Conservation (phyloP, 2,888 invertebrate genomes). For the Neoaliturus tenellus region DNA sequence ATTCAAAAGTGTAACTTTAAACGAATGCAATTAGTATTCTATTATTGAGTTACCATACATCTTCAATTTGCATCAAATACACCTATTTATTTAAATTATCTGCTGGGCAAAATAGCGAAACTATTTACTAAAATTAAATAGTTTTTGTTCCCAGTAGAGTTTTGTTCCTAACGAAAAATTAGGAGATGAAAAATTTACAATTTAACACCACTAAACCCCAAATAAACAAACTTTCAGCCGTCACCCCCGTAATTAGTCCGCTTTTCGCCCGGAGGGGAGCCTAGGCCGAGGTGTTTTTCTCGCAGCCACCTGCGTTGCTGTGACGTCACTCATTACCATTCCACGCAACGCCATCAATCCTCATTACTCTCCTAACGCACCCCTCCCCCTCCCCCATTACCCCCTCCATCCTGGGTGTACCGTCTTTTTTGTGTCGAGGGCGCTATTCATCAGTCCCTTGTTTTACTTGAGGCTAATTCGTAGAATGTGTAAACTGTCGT, state of each 20-base stretch:
- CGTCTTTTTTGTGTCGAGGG: conserved; percentile 26
- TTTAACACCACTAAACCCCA: too few relatives aligned
- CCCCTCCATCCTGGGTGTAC: not conserved
- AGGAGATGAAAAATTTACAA: too few relatives aligned
- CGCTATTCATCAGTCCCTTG: conserved; percentile 10
- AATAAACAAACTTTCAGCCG: not conserved
- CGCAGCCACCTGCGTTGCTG: not conserved
- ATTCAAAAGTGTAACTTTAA: too few relatives aligned
- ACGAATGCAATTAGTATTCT: too few relatives aligned
- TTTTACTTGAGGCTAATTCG: not conserved
- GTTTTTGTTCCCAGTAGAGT: too few relatives aligned
- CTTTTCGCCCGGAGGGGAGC: not conserved
- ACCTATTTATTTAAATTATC: too few relatives aligned
- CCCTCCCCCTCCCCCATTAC: not conserved
- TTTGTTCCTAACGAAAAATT: too few relatives aligned
- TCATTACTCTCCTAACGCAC: conserved; percentile 32
- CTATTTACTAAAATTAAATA: too few relatives aligned
- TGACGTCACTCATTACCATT: conserved; percentile 40
- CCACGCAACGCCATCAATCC: conserved; percentile 38
- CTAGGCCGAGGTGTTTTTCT: not conserved
- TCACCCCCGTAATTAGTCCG: not conserved
- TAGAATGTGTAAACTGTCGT: not conserved
- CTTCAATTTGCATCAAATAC: too few relatives aligned
- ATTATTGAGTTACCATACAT: too few relatives aligned
- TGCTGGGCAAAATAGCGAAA: too few relatives aligned